Percentiles rank a stretch among this genome's conserved stretches.
These are phyloP conservation scores for Illadopsis cleaveri DNA, from an alignment of 2,113 vertebrate species.

Conservation along the genomic window DNA sequence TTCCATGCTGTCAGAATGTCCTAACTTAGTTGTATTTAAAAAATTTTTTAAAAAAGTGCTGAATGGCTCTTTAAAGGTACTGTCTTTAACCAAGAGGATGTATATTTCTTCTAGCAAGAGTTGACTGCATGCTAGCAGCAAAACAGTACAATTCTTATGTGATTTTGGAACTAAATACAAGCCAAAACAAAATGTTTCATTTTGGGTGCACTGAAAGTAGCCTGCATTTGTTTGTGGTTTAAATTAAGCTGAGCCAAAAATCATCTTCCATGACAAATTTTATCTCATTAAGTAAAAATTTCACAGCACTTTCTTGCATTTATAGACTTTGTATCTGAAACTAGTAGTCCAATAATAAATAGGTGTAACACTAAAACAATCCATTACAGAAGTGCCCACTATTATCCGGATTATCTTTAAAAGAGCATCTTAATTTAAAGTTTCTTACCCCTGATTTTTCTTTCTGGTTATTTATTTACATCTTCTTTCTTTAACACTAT, in stretches of 20 bases:
- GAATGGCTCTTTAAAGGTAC: not conserved
- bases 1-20: not conserved
- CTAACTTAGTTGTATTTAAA: not conserved
- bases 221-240: not conserved
- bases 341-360: not conserved
- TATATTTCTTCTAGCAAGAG: not conserved
- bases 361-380: not conserved
- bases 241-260: not conserved
- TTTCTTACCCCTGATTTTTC: not conserved
- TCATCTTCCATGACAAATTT: not conserved
- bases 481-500: not conserved
- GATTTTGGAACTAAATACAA: not conserved
- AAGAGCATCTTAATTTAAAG: not conserved
- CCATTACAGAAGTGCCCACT: not conserved
- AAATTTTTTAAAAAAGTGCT: not conserved
- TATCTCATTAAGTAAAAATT: not conserved
- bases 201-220: not conserved
- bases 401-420: not conserved
- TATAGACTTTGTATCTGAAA: not conserved
- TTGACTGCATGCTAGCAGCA: not conserved
- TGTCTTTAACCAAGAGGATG: not conserved
- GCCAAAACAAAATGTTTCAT: not conserved
- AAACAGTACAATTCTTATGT: not conserved
- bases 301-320: not conserved
- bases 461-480: not conserved